phyloP scores from a whole-genome alignment of 2,888 invertebrate species.

The Lottia scabra region DNA sequence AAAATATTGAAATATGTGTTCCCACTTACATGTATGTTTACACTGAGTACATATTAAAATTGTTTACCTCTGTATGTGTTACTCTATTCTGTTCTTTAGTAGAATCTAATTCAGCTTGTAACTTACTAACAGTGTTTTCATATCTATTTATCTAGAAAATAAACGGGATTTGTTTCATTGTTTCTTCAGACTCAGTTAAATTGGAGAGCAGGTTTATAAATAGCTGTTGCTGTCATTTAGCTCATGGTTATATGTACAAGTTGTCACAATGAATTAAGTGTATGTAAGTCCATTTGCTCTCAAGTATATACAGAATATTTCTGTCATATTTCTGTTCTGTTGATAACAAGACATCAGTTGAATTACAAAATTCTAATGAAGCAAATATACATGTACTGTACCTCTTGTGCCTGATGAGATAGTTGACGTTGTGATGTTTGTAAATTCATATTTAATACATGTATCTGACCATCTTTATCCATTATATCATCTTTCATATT shows the following conservation, averaged over 20 bases:
- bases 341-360: too few species aligned
- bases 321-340: too few species aligned
- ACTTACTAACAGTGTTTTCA: conserved; percentile 63
- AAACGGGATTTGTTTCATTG: too few species aligned
- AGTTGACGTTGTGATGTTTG: conserved; percentile 64
- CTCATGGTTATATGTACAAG: too few species aligned
- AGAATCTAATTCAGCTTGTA: conserved; percentile 62
- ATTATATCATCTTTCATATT: conserved; percentile 61
- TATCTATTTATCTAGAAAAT: conserved; percentile 54
- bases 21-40: too few species aligned
- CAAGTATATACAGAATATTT: too few species aligned
- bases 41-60: background rate
- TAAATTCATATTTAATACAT: conserved; percentile 62
- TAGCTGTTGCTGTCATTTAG: too few species aligned
- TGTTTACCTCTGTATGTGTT: conserved; percentile 56
- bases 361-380: background rate
- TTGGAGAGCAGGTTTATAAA: too few species aligned
- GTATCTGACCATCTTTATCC: conserved; percentile 65
- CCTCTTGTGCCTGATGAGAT: conserved; percentile 63
- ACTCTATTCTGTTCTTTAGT: conserved; percentile 60
- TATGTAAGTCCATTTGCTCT: too few species aligned
- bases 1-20: too few species aligned
- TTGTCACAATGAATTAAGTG: too few species aligned
- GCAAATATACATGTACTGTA: conserved; percentile 24
- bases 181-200: too few species aligned